Evolutionary conservation across 2,888 invertebrate species (phyloP).

Genomic region (Coenonympha arcania): DNA sequence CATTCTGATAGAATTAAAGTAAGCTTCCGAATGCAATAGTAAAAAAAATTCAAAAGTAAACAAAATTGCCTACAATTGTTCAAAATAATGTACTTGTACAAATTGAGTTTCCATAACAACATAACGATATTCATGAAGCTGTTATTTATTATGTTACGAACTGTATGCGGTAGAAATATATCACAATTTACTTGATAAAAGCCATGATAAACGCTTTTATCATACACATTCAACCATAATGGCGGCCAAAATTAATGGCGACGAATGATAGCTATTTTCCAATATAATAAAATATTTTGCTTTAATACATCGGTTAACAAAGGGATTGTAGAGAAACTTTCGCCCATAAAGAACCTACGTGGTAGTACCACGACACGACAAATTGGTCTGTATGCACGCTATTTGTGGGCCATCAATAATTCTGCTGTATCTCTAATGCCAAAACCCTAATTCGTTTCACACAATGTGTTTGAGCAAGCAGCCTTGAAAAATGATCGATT

Average conservation of each 20-base stretch:
- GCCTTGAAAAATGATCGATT: too few relatives aligned
- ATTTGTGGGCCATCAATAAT: constrained; percentile 19
- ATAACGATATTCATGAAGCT: too few relatives aligned
- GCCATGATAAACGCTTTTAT: background rate
- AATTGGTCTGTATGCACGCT: constrained; percentile 13
- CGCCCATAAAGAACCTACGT: too few relatives aligned
- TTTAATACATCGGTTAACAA: constrained; percentile 17
- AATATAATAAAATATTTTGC: constrained; percentile 16
- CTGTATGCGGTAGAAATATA: background rate
- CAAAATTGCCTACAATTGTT: too few relatives aligned
- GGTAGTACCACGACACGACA: too few relatives aligned
- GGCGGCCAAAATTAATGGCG: constrained; percentile 7
- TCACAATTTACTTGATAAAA: background rate
- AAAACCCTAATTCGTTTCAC: background rate
- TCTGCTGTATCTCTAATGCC: constrained; percentile 8
- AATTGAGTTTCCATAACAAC: too few relatives aligned
- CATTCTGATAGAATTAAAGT: too few relatives aligned
- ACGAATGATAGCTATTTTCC: constrained; percentile 10
- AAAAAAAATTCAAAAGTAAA: too few relatives aligned
- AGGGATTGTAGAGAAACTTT: constrained; percentile 20
- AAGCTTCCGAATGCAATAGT: too few relatives aligned
- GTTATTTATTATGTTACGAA: too few relatives aligned
- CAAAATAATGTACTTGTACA: too few relatives aligned
- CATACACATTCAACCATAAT: constrained; percentile 2
- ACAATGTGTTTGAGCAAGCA: too few relatives aligned